Percentiles rank a stretch among this genome's conserved stretches.
Evolutionary conservation across 2,888 invertebrate species (phyloP).

Genomic region (Syritta pipiens): DNA sequence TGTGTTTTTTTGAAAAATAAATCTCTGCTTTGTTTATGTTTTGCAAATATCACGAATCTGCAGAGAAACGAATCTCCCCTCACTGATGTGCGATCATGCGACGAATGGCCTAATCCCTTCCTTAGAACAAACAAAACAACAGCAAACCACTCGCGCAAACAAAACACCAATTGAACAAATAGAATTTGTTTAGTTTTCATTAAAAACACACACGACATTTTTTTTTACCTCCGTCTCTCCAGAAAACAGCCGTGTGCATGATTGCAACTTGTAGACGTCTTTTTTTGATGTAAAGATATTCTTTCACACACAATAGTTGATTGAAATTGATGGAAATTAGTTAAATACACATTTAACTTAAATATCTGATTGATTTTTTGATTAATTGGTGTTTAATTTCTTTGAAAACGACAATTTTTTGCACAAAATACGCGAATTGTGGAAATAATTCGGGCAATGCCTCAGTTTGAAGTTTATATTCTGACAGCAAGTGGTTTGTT

Average conservation of each 20-base stretch:
- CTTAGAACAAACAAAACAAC: too few species aligned
- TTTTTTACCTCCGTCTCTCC: slow-evolving; percentile 79
- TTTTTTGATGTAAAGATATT: neutral
- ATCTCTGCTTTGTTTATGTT: slow-evolving; percentile 44
- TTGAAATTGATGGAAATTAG: neutral
- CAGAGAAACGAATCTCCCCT: neutral
- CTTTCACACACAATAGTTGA: neutral
- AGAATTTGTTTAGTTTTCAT: neutral
- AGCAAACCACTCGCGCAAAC: neutral
- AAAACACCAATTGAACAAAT: neutral
- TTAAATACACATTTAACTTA: slow-evolving; percentile 12
- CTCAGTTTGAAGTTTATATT: too few species aligned
- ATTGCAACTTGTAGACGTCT: neutral
- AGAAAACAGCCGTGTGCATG: slow-evolving; percentile 79
- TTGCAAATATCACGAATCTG: slow-evolving; percentile 12
- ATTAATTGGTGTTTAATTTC: neutral
- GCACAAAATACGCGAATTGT: too few species aligned
- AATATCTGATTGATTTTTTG: neutral
- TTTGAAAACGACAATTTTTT: slow-evolving; percentile 12
- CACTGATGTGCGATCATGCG: too few species aligned
- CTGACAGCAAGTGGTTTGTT: slow-evolving; percentile 57
- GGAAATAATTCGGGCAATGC: slow-evolving; percentile 5
- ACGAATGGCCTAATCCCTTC: too few species aligned
- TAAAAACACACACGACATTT: slow-evolving; percentile 16
- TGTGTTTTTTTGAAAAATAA: too few species aligned